Conservation (phyloP, 1,140 invertebrate genomes). For the Hermatobates lingyangjiaoensis region DNA sequence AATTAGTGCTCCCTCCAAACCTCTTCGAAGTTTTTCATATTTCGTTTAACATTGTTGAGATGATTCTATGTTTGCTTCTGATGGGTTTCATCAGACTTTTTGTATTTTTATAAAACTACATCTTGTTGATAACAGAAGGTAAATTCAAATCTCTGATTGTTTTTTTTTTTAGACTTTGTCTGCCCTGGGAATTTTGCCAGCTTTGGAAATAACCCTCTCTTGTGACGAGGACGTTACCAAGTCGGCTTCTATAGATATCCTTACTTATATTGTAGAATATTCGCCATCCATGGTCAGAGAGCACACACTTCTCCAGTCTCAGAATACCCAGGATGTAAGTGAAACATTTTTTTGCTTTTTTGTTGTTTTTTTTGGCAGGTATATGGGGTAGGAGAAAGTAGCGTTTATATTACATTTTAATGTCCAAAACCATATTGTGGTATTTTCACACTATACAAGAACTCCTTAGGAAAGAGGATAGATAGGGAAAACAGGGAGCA, state of each 20-base stretch:
- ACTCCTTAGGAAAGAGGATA: too few species aligned
- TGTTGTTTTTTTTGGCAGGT: too few species aligned
- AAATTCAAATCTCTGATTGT: conserved; percentile 8
- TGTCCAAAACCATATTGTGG: too few species aligned
- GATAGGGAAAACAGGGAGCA: too few species aligned
- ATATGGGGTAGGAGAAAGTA: too few species aligned
- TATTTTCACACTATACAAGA: too few species aligned
- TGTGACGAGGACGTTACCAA: conserved; percentile 87
- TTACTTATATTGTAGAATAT: conserved; percentile 95
- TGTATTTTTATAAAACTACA: conserved; percentile 6
- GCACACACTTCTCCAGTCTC: conserved; percentile 82
- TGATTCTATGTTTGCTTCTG: background rate
- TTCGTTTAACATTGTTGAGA: too few species aligned
- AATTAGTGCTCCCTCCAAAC: too few species aligned
- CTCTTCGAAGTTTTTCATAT: too few species aligned
- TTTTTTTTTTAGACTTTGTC: conserved; percentile 53
- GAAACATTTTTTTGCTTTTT: background rate
- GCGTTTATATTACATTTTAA: too few species aligned
- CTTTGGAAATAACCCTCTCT: conserved; percentile 82
- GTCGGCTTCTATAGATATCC: conserved; percentile 90
- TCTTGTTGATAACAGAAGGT: too few species aligned
- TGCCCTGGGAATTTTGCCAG: conserved; percentile 77
- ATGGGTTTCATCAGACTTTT: background rate
- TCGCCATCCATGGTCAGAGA: conserved; percentile 93
- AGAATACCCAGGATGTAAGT: conserved; percentile 67